phyloP scores from a whole-genome alignment of 2,888 invertebrate species.

The Lycia hirtaria region DNA sequence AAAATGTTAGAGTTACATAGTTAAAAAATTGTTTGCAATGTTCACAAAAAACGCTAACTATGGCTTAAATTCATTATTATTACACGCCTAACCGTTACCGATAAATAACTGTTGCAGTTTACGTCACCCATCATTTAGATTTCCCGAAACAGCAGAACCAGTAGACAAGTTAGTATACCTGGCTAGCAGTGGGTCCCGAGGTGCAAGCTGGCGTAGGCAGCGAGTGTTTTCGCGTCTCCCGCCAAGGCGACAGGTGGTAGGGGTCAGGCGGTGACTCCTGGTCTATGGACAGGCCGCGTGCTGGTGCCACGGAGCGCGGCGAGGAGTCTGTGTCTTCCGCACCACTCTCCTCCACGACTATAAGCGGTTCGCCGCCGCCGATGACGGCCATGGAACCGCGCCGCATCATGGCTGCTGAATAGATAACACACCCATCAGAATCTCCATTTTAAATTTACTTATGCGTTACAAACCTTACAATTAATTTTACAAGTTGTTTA shows the following conservation, averaged over 20 bases:
- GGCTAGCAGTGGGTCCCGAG: conserved; percentile 94
- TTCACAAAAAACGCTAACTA: too few relatives aligned
- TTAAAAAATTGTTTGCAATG: too few relatives aligned
- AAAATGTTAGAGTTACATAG: too few relatives aligned
- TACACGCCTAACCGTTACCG: too few relatives aligned
- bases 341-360: conserved; percentile 92
- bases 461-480: too few relatives aligned
- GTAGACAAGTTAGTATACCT: too few relatives aligned
- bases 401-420: conserved; percentile 83
- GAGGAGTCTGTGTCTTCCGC: conserved; percentile 88
- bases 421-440: background rate
- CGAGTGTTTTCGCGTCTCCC: conserved; percentile 92
- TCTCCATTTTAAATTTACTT: too few relatives aligned
- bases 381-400: conserved; percentile 88
- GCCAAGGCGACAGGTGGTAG: conserved; percentile 92
- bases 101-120: too few relatives aligned
- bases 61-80: too few relatives aligned
- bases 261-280: conserved; percentile 93
- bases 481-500: too few relatives aligned
- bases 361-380: conserved; percentile 89
- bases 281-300: conserved; percentile 87
- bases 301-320: conserved; percentile 81
- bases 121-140: too few relatives aligned
- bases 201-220: conserved; percentile 94
- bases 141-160: too few relatives aligned